Evolutionary conservation across 2,113 vertebrate genomes (phyloP).

Genomic region (Brachypteracias leptosomus): DNA sequence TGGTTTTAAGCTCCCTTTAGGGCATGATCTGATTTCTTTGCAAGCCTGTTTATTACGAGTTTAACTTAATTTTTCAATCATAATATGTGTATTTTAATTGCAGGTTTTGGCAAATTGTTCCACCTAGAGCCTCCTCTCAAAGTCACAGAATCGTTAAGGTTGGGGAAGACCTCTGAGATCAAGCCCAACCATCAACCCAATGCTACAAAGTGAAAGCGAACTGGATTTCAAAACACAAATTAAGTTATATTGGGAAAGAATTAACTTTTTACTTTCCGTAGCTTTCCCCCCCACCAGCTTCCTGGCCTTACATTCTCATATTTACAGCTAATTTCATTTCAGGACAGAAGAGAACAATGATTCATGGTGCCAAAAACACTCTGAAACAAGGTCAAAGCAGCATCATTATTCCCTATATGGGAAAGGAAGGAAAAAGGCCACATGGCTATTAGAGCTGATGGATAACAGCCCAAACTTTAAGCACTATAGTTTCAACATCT

Average conservation of each 20-base stretch:
- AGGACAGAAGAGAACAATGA: background rate
- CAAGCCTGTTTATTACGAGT: background rate
- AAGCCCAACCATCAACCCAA: too few relatives aligned
- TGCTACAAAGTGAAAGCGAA: too few relatives aligned
- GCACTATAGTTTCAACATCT: background rate
- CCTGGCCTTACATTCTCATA: background rate
- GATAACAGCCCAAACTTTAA: background rate
- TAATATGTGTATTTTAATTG: background rate
- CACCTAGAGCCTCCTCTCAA: background rate
- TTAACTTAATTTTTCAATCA: background rate
- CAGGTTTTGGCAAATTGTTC: background rate
- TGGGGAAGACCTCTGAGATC: too few relatives aligned
- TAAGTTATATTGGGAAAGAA: background rate
- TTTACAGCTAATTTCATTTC: background rate
- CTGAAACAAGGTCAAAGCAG: background rate
- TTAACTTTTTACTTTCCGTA: background rate
- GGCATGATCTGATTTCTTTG: background rate
- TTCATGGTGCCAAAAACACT: background rate
- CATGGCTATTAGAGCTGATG: background rate
- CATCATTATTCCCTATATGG: background rate
- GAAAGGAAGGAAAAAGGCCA: background rate
- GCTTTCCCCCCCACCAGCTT: background rate
- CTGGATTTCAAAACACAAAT: background rate
- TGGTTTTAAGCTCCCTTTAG: background rate
- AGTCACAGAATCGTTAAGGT: too few relatives aligned